A percentile compares a stretch with the other conserved stretches of the same genome.
phyloP scores from a whole-genome alignment of 2,113 vertebrate genomes.

The Azemiops feae region DNA sequence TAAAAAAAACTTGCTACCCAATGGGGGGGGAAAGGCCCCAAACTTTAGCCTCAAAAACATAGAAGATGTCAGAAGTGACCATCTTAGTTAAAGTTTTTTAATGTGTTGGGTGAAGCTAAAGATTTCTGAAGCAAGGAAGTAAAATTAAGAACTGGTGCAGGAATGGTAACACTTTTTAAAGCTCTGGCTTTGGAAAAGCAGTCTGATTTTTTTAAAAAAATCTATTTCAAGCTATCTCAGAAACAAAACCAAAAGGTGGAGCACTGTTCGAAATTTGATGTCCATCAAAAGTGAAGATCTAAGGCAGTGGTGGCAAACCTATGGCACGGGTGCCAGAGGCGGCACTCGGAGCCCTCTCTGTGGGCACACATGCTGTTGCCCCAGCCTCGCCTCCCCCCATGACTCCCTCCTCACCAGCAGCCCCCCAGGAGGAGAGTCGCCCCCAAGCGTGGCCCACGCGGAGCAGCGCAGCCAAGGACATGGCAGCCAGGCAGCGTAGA shows the following conservation, averaged over 20 bases:
- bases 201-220: neutral
- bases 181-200: neutral
- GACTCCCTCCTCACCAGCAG: too few relatives aligned
- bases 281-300: neutral
- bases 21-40: neutral
- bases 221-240: neutral
- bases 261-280: neutral
- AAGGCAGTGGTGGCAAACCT: too few relatives aligned
- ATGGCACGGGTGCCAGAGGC: too few relatives aligned
- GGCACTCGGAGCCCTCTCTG: too few relatives aligned
- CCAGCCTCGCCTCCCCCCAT: too few relatives aligned
- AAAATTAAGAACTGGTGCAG: neutral
- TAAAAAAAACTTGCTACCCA: neutral
- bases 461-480: too few relatives aligned
- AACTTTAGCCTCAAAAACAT: neutral
- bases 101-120: neutral
- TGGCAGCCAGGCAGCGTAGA: too few relatives aligned
- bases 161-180: neutral
- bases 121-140: neutral
- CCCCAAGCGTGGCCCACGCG: too few relatives aligned
- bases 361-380: too few relatives aligned
- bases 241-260: neutral
- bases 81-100: neutral
- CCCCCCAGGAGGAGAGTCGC: too few relatives aligned
- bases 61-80: neutral